Percentiles rank a stretch among this genome's conserved stretches.
phyloP scores from a whole-genome alignment of 2,797 vertebrate species.

The Manis javanica region DNA sequence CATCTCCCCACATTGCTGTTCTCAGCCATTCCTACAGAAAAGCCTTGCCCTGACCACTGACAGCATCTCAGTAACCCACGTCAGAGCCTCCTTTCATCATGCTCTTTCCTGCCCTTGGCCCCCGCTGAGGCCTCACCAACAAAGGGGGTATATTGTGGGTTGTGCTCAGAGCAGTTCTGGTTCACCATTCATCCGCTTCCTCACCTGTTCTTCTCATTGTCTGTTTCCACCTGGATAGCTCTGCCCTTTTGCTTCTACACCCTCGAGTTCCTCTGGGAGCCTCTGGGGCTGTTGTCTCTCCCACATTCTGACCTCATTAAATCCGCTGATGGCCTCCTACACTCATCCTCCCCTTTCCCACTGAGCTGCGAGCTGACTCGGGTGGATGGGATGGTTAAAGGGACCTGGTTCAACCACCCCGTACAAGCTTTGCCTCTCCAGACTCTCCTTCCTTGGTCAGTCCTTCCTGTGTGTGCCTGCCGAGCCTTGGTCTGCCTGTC shows the following conservation, averaged over 20 bases:
- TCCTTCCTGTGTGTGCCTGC: neutral
- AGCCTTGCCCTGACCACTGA: neutral
- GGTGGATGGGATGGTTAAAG: neutral
- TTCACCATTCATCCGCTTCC: neutral
- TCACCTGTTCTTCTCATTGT: constrained; percentile 19
- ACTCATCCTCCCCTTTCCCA: neutral
- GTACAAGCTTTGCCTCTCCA: neutral
- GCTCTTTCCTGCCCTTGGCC: neutral
- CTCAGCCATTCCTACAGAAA: neutral
- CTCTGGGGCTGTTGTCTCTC: neutral
- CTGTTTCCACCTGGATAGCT: constrained; percentile 27
- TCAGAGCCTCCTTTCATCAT: neutral
- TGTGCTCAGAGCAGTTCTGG: neutral
- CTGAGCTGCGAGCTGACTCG: neutral
- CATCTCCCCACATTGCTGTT: neutral
- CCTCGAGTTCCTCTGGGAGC: constrained; percentile 22
- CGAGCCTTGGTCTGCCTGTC: neutral
- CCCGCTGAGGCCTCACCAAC: neutral
- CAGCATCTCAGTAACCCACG: neutral
- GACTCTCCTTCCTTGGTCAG: neutral
- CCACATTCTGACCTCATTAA: constrained; percentile 47
- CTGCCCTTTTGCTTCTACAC: neutral
- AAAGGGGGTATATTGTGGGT: neutral
- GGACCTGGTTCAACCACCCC: neutral
- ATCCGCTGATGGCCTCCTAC: neutral